Conservation (phyloP, 2,888 invertebrate genomes). For the Hemithea aestivaria region DNA sequence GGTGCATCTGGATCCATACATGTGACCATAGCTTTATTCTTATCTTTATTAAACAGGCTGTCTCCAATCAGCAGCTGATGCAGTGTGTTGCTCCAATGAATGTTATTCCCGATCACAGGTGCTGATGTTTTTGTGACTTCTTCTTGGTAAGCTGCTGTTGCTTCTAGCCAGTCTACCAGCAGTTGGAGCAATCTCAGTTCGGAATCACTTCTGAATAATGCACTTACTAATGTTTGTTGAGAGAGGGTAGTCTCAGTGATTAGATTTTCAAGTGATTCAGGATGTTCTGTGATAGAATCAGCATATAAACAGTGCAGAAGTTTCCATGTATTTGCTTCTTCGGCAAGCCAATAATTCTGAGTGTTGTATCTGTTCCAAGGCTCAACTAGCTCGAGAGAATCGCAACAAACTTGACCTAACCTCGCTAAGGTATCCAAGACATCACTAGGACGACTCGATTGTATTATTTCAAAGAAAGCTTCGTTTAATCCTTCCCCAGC, state of each 20-base stretch:
- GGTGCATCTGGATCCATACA: slow-evolving; percentile 95
- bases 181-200: slow-evolving; percentile 86
- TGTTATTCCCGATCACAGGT: slow-evolving; percentile 76
- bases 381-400: slow-evolving; percentile 76
- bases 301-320: slow-evolving; percentile 89
- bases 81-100: slow-evolving; percentile 95
- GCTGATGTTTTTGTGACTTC: slow-evolving; percentile 64
- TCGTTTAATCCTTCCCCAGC: slow-evolving; percentile 60
- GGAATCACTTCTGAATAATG: slow-evolving; percentile 70
- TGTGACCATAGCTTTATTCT: slow-evolving; percentile 74
- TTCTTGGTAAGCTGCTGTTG: slow-evolving; percentile 91
- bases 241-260: slow-evolving; percentile 61
- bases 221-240: slow-evolving; percentile 59
- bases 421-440: slow-evolving; percentile 81
- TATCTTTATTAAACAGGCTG: slow-evolving; percentile 70
- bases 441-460: slow-evolving; percentile 65
- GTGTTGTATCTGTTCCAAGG: slow-evolving; percentile 72
- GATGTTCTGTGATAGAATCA: slow-evolving; percentile 84
- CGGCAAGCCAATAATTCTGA: slow-evolving; percentile 82
- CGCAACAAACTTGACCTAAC: slow-evolving; percentile 82
- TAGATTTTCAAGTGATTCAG: slow-evolving; percentile 71
- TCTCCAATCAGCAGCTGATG: slow-evolving; percentile 83
- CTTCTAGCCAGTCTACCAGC: slow-evolving; percentile 95
- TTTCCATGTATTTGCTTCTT: slow-evolving; percentile 94
- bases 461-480: slow-evolving; percentile 71